Base-by-base conservation (phyloP, 2,113 vertebrate genomes). In the Albula glossodonta region DNA sequence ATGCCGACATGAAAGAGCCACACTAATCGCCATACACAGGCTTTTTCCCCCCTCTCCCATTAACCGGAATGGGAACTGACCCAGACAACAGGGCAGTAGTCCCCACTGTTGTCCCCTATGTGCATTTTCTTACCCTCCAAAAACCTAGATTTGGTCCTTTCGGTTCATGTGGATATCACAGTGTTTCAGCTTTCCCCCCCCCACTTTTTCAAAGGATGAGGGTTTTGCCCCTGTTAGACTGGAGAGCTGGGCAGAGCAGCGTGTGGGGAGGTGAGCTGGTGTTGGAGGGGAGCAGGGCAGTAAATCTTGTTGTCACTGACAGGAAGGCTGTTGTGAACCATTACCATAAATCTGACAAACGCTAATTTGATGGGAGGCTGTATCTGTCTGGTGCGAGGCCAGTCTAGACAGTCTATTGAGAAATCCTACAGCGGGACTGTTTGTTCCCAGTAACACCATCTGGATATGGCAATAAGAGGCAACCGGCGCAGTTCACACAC, bases 311-410 rank as follows among this genome's bases (percentile, higher is more conserved):
- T 96, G 97, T 97, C 97, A 98, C 93, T 97, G 97, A 98, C 97
- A 98, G 97, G 97, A 97, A 98, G 96, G 97, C 97, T 98, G 97
- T 97, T 97, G 97, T 94, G 94, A 96, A 96, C 97, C 97, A 98
- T 99, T 98, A 98, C 97, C 98, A 99, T 99, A 99, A 99, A 99
- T 98, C 97, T 99, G 97, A 98, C 97, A 98, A 98, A 98, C 96
- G 93, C 97, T 98, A 97, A 99, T 99, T 99, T 99, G 98, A 99
- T 99, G 97, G 97, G 98, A 97, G 97, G 97, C 97, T 97, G 97
- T 98, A 98, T 98, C 97, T 99, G 98, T 99, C 98, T 99, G 98
- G 97, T 97, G 96, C 96, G 96, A 95, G 96, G 96, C 96, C 96
- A 98, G 98, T 99, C 98, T 99, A 99, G 98, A 99, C 98, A 96